Conservation (phyloP, 2,797 vertebrate species). For the Hafferia zeledoni region DNA sequence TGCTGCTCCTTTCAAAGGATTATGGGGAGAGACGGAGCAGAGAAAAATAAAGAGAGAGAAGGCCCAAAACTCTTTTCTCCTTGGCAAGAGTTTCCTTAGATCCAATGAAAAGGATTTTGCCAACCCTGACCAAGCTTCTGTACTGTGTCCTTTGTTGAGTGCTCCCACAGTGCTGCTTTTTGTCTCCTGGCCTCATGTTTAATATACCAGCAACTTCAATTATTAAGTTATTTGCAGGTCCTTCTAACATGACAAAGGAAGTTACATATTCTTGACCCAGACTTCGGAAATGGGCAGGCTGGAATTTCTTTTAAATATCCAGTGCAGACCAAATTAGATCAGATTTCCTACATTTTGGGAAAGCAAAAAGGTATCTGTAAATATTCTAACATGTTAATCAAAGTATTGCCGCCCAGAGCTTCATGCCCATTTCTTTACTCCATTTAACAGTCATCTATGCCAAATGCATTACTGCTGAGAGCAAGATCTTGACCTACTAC, state of each 20-base stretch:
- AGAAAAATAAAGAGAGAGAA: not conserved
- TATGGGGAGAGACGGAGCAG: fast-evolving
- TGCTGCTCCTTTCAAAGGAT: not conserved
- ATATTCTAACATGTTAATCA: not conserved
- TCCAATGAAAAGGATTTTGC: not conserved
- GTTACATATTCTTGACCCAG: not conserved
- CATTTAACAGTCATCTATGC: not conserved
- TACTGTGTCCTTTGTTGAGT: fast-evolving
- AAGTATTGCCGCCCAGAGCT: not conserved
- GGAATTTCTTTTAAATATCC: not conserved
- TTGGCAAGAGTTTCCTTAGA: not conserved
- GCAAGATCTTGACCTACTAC: not conserved
- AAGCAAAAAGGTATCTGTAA: not conserved
- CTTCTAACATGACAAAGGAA: not conserved
- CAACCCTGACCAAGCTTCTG: not conserved
- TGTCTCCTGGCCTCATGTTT: not conserved
- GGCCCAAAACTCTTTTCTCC: not conserved
- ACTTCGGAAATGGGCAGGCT: not conserved
- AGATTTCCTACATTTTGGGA: not conserved
- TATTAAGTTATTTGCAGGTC: not conserved
- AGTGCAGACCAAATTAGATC: not conserved
- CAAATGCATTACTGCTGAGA: not conserved
- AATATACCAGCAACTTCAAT: not conserved
- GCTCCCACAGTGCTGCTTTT: fast-evolving
- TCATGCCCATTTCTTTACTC: not conserved